Conservation (phyloP, 1,140 invertebrate genomes). For the Helicoverpa armigera region DNA sequence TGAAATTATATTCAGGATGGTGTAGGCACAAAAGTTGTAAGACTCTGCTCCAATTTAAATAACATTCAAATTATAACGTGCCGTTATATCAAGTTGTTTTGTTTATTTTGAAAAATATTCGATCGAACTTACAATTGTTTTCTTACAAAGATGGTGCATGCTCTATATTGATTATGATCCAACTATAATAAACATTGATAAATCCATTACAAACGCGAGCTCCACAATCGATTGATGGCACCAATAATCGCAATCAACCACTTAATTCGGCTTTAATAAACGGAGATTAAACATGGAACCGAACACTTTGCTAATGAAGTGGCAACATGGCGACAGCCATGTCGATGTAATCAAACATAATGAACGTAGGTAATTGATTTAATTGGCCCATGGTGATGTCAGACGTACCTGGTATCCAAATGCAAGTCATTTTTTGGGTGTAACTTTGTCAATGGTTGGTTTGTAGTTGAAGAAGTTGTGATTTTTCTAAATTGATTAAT, state of each 20-base stretch:
- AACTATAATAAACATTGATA: not conserved
- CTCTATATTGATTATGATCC: too few relatives aligned
- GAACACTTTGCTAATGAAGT: constrained; percentile 32
- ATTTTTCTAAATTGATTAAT: not conserved
- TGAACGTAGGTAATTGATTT: constrained; percentile 31
- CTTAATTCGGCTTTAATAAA: constrained; percentile 35
- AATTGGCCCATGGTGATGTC: constrained; percentile 10
- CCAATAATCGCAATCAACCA: constrained; percentile 21
- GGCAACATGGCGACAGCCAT: constrained; percentile 22
- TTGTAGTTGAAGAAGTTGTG: not conserved
- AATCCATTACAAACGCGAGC: not conserved
- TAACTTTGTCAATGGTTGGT: not conserved
- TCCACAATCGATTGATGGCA: constrained; percentile 13
- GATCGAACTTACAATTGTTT: too few relatives aligned
- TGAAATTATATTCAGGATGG: too few relatives aligned
- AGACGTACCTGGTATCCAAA: not conserved
- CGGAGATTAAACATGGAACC: constrained; percentile 30
- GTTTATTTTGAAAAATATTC: too few relatives aligned
- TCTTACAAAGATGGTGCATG: too few relatives aligned
- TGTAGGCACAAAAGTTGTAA: too few relatives aligned
- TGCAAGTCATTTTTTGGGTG: not conserved
- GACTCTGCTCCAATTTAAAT: too few relatives aligned
- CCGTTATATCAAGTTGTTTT: too few relatives aligned
- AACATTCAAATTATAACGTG: too few relatives aligned
- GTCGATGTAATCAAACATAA: constrained; percentile 35